Evolutionary conservation across 1,140 invertebrate species (phyloP).

Genomic region (Eurosta solidaginis): DNA sequence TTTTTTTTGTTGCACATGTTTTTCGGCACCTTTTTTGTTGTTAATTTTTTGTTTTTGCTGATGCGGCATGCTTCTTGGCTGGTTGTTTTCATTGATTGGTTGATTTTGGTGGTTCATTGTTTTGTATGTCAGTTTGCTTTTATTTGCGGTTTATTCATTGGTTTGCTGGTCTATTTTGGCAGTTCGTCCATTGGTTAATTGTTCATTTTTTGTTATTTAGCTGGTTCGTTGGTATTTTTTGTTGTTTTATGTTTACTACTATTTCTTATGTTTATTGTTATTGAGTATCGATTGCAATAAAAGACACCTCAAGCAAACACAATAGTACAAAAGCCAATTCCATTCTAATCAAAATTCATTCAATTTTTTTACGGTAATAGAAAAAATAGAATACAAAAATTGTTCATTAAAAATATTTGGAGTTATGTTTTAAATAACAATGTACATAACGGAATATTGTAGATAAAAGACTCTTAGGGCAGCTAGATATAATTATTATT

Average conservation of each 20-base stretch:
- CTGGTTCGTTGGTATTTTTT: not conserved
- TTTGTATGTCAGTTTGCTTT: not conserved
- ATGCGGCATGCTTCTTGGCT: not conserved
- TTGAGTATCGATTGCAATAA: not conserved
- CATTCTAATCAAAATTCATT: not conserved
- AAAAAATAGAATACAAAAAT: not conserved
- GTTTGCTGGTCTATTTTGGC: not conserved
- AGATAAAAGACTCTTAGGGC: too few species aligned
- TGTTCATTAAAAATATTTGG: too few species aligned
- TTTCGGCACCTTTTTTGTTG: conserved; percentile 10
- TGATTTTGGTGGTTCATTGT: conserved; percentile 1
- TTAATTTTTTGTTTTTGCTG: not conserved
- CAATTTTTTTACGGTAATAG: not conserved
- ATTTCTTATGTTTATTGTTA: not conserved
- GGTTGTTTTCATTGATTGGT: conserved; percentile 23
- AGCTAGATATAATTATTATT: too few species aligned
- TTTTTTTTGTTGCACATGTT: not conserved
- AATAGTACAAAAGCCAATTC: not conserved
- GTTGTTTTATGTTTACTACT: not conserved
- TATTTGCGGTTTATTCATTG: not conserved
- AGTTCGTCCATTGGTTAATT: not conserved
- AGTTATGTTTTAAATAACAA: too few species aligned
- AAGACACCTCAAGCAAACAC: not conserved
- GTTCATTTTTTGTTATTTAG: not conserved
- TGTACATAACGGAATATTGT: too few species aligned